Evolutionary conservation across 2,797 vertebrate species (phyloP), one percentile per base, ranked within the genome.

Genomic region (Myiotriccus ornatus): DNA sequence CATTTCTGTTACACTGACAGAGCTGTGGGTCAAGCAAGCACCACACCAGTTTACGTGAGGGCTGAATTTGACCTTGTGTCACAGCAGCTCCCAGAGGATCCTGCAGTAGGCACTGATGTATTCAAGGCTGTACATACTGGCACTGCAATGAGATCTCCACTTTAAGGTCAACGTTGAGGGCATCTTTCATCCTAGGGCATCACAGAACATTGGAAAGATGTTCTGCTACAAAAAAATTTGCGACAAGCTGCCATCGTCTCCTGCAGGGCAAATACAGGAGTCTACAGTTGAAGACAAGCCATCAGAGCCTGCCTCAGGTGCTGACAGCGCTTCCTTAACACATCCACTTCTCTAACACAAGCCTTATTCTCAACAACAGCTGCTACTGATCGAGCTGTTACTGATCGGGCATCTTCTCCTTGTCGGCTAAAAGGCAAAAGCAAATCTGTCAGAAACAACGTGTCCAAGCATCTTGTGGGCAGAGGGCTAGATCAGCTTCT

Each of bases 291-390:
- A 94, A 96, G 93, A 95, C 79, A 84, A 93, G 90, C 78, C 75
- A 95, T 93, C 95, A 93, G 85, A 96, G 87, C 63, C 85, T 56
- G 96, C 96, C 94, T 95, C 93, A 91, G 93, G 97, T 95, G 95
- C 93, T 96, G 95, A 95, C 90, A 96, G 95, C 69, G 5, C 95
- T 96, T 93, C 91, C 89, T 96, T 96, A 95, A 95, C 94, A 94
- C 93, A 63, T 95, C 79, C 76, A 32, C 92, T 95, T 85, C 87
- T 95, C 85, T 79, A 92, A 80, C 88, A 95, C 94, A 96, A 96
- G 89, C 78, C 83, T 95, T 50, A 75, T 75, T 97, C 94, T 90
- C 91, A 95, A 62, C 91, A 97, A 53, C 89, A 95, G 92, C 96
- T 97, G 95, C 88, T 97, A 91, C 93, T 56, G 80, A 90, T 95